Conservation (phyloP, 2,888 invertebrate genomes). For the Campoplex nolae region DNA sequence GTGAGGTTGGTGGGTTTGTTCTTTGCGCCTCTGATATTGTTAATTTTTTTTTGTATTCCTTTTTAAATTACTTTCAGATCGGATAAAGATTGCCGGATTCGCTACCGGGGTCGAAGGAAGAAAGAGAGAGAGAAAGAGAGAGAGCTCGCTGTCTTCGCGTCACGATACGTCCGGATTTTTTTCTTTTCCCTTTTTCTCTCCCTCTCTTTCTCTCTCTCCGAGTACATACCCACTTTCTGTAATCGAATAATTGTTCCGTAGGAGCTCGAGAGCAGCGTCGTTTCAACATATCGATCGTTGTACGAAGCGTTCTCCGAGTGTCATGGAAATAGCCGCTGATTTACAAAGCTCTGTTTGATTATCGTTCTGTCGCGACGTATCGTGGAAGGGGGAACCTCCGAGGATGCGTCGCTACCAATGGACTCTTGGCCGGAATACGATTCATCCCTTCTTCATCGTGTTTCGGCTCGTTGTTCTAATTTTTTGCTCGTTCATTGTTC, state of each 20-base stretch:
- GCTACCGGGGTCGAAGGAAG: not conserved
- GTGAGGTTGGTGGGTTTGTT: slow-evolving; percentile 75
- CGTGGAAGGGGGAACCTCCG: no score
- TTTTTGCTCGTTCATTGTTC: slow-evolving; percentile 17
- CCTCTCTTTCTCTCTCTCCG: not conserved
- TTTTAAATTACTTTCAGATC: slow-evolving; percentile 36
- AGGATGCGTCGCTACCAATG: not conserved
- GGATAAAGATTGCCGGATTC: not conserved
- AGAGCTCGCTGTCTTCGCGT: not conserved
- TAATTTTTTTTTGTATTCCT: slow-evolving; percentile 43
- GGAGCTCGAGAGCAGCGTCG: slow-evolving; percentile 35
- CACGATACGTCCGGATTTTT: not conserved
- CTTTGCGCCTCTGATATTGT: slow-evolving; percentile 43
- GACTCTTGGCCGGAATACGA: not conserved
- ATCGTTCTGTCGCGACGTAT: not conserved
- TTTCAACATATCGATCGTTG: slow-evolving; percentile 37
- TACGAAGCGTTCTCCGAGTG: slow-evolving; percentile 48
- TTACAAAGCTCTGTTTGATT: slow-evolving; percentile 7
- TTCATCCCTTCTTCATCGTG: not conserved
- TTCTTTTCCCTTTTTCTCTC: not conserved
- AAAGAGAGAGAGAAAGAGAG: not conserved
- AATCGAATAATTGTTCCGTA: slow-evolving; percentile 21
- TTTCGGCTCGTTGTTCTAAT: not conserved
- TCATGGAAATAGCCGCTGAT: slow-evolving; percentile 52
- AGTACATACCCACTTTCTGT: slow-evolving; percentile 10